phyloP scores from a whole-genome alignment of 2,797 vertebrate genomes.

The Eulemur albifrons region DNA sequence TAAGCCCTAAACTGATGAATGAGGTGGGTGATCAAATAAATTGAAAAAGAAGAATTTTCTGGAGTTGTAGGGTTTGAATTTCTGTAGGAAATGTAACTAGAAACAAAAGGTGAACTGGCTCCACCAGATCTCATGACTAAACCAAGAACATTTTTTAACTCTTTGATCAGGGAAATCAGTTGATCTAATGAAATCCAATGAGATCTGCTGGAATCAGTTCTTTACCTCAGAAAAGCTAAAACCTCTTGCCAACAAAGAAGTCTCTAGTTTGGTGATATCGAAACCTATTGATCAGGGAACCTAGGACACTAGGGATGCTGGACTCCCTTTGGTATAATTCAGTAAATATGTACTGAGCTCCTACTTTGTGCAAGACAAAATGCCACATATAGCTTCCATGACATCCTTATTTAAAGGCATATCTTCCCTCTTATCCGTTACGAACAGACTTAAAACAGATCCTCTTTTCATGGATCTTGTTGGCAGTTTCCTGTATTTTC shows the following conservation, averaged over 20 bases:
- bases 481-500: neutral
- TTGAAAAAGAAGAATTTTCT: slow-evolving; percentile 1
- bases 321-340: neutral
- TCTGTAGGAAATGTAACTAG: slow-evolving; percentile 14
- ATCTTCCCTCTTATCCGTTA: neutral
- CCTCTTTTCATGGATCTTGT: neutral
- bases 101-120: slow-evolving; percentile 35
- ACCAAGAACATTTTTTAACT: neutral
- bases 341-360: neutral
- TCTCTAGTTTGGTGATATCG: neutral
- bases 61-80: neutral
- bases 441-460: neutral
- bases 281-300: neutral
- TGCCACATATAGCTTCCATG: neutral
- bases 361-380: neutral
- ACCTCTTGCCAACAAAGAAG: neutral
- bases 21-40: neutral
- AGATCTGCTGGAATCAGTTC: neutral
- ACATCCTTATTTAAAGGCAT: neutral
- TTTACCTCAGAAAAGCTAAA: neutral
- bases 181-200: neutral
- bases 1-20: neutral
- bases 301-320: neutral
- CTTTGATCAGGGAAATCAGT: neutral
- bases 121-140: neutral